A percentile compares a stretch with the other conserved stretches of the same genome.
Conservation (phyloP, 2,797 vertebrate species). For the Brachyrhaphis roseni region DNA sequence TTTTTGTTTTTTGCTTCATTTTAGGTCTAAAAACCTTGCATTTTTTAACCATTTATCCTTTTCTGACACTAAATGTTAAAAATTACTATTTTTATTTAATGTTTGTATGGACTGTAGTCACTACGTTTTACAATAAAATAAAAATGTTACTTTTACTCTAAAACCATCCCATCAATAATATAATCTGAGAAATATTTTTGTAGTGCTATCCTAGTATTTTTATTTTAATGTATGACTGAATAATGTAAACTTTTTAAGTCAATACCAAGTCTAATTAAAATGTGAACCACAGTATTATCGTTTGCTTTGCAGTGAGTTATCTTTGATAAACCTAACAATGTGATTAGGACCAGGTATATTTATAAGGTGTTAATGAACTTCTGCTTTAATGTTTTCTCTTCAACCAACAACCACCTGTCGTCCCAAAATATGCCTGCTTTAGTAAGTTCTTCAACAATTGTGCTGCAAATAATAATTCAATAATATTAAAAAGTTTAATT, state of each 20-base stretch:
- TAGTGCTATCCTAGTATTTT: neutral
- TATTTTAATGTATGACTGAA: neutral
- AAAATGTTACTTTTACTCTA: neutral
- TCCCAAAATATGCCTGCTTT: conserved; percentile 6
- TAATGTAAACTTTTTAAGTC: conserved; percentile 46
- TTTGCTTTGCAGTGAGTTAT: conserved; percentile 68
- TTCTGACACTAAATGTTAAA: neutral
- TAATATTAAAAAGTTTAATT: neutral
- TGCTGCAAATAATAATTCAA: neutral
- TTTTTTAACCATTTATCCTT: neutral
- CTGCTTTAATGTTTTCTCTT: conserved; percentile 55
- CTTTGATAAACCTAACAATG: conserved; percentile 68
- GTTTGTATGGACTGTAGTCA: neutral
- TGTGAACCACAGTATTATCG: conserved; percentile 73
- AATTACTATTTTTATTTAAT: neutral
- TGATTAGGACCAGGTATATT: conserved; percentile 74
- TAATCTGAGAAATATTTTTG: neutral
- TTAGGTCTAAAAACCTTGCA: neutral
- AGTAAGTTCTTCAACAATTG: neutral
- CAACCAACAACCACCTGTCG: conserved; percentile 58
- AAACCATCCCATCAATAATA: neutral
- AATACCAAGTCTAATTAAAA: conserved; percentile 75
- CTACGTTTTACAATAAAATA: neutral
- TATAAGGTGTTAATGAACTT: conserved; percentile 81
- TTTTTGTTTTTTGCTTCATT: neutral